Percentiles rank a stretch among this genome's conserved stretches.
Evolutionary conservation across 2,797 vertebrate genomes (phyloP).

Genomic region (Scleropages formosus): DNA sequence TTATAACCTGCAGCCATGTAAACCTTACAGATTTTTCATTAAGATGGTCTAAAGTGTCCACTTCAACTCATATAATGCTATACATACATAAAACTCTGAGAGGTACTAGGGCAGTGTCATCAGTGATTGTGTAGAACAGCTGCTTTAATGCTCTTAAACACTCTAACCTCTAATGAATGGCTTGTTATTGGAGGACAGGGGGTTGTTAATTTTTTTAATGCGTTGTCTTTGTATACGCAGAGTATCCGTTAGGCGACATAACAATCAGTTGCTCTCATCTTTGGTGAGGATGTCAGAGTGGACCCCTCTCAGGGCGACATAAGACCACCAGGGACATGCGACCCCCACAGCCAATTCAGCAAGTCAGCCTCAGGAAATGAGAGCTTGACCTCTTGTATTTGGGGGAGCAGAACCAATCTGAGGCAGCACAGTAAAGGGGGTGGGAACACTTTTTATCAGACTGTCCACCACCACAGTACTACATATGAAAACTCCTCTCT

Average conservation of each 20-base stretch:
- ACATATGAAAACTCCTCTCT: conserved; percentile 31
- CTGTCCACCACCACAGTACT: conserved; percentile 35
- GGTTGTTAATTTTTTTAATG: conserved; percentile 73
- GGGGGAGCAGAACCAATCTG: conserved; percentile 47
- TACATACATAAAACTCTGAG: conserved; percentile 30
- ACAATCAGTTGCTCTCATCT: conserved; percentile 34
- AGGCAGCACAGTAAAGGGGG: conserved; percentile 39
- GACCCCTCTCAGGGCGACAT: conserved; percentile 41
- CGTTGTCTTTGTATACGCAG: conserved; percentile 53
- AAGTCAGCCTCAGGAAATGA: conserved; percentile 72
- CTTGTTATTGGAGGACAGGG: conserved; percentile 71
- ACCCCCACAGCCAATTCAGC: conserved; percentile 59
- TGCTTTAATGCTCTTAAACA: conserved; percentile 68
- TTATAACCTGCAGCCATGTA: too few species aligned
- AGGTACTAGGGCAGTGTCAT: conserved; percentile 65
- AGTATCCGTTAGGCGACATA: conserved; percentile 31
- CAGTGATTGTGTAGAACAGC: conserved; percentile 70
- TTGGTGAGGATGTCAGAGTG: conserved; percentile 58
- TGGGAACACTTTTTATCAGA: conserved; percentile 37
- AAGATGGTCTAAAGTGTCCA: not conserved
- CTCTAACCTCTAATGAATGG: conserved; percentile 74
- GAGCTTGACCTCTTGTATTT: conserved; percentile 62
- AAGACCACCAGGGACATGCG: conserved; percentile 39
- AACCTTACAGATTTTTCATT: not conserved
- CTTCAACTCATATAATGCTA: not conserved